Conservation (phyloP, 2,797 vertebrate genomes). For the Lutjanus campechanus region DNA sequence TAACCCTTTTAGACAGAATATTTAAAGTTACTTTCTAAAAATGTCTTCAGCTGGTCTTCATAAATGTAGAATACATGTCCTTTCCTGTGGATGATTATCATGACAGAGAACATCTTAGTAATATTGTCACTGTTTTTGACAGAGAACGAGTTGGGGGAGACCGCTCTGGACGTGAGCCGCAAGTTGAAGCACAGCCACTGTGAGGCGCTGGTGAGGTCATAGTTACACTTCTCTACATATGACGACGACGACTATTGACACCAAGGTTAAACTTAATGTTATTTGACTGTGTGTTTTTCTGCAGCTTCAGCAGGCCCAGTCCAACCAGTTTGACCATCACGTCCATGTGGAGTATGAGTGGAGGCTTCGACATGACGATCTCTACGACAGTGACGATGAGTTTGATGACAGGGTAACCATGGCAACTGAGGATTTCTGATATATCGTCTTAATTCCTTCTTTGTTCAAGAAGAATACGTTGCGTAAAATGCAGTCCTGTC, state of each 20-base stretch:
- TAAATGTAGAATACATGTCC: neutral
- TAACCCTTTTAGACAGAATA: too few species aligned
- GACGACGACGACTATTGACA: too few species aligned
- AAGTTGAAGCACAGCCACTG: constrained; percentile 85
- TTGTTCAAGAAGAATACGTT: too few species aligned
- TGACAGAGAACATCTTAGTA: neutral
- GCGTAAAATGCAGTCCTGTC: too few species aligned
- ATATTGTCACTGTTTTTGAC: constrained; percentile 21
- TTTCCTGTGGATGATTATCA: neutral
- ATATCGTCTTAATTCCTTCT: neutral
- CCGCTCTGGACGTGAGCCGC: constrained; percentile 84
- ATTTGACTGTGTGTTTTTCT: constrained; percentile 6
- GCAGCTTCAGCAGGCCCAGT: constrained; percentile 89
- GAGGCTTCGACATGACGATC: constrained; percentile 87
- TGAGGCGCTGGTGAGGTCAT: constrained; percentile 87
- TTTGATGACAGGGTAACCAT: constrained; percentile 81
- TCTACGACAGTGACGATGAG: constrained; percentile 90
- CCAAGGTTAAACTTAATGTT: too few species aligned
- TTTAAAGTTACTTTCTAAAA: neutral
- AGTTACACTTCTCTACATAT: neutral
- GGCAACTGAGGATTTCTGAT: neutral
- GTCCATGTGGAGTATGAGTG: constrained; percentile 90
- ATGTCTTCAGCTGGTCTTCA: neutral
- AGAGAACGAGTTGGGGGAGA: constrained; percentile 89
- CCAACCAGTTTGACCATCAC: constrained; percentile 88